These are phyloP conservation scores for Brachionus rotundiformis DNA, from an alignment of 1,140 invertebrate genomes.

Conservation along the genomic window DNA sequence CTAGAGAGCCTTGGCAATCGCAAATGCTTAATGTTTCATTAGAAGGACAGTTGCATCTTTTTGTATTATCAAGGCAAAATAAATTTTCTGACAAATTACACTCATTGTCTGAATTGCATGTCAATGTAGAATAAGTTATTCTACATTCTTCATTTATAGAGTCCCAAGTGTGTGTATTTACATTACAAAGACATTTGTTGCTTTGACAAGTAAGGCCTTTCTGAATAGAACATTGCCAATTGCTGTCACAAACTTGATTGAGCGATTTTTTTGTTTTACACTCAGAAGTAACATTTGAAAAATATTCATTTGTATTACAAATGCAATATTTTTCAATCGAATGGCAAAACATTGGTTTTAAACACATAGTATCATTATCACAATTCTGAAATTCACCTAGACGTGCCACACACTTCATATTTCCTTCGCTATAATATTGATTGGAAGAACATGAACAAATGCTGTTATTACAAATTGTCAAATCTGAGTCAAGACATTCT, in stretches of 20 bases:
- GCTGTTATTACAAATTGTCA: neutral
- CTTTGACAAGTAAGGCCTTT: neutral
- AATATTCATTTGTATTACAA: neutral
- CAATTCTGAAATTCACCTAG: neutral
- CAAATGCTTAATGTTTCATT: neutral
- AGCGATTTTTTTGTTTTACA: neutral
- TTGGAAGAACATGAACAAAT: neutral
- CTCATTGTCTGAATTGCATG: neutral
- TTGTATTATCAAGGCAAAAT: neutral
- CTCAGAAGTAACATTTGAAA: neutral
- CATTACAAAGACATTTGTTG: neutral
- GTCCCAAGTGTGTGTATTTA: constrained; percentile 1
- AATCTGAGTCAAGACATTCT: neutral
- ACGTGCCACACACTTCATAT: neutral
- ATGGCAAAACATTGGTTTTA: constrained; percentile 1
- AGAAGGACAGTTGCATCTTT: constrained; percentile 5
- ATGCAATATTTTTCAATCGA: neutral
- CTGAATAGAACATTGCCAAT: neutral
- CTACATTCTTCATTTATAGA: neutral
- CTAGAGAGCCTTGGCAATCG: neutral
- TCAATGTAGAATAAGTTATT: neutral
- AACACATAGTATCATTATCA: constrained; percentile 19
- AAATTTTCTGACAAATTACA: neutral
- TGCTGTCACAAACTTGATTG: neutral
- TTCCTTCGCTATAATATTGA: neutral